Evolutionary conservation across 2,797 vertebrate genomes (phyloP).

Genomic region (Orestias chungarensis): DNA sequence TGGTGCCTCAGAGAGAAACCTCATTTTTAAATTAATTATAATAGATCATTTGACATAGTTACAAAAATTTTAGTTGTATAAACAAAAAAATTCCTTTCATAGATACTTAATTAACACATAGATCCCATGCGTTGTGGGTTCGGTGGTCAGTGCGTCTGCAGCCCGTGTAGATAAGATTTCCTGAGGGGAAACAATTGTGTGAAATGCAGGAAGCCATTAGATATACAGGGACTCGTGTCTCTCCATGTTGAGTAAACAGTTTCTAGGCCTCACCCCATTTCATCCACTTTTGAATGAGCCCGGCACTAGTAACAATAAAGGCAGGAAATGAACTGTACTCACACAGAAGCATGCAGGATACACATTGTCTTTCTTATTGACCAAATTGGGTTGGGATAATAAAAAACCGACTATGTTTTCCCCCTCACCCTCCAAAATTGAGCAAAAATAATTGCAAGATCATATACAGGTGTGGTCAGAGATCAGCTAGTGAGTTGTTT

Average conservation of each 20-base stretch:
- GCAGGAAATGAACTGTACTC: constrained; percentile 75
- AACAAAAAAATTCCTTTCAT: constrained; percentile 27
- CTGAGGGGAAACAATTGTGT: constrained; percentile 91
- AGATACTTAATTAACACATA: constrained; percentile 55
- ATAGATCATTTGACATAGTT: neutral
- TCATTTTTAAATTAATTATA: constrained; percentile 1
- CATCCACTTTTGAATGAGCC: constrained; percentile 63
- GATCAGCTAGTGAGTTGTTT: constrained; percentile 47
- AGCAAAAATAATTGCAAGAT: constrained; percentile 54
- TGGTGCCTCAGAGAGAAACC: neutral
- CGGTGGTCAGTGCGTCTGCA: constrained; percentile 74
- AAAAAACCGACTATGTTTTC: constrained; percentile 38
- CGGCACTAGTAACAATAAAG: constrained; percentile 73
- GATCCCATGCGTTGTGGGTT: constrained; percentile 50
- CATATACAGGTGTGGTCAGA: constrained; percentile 26
- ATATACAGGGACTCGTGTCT: constrained; percentile 78
- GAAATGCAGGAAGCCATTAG: constrained; percentile 93
- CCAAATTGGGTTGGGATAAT: constrained; percentile 56
- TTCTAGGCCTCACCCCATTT: constrained; percentile 53
- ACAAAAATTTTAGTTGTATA: constrained; percentile 1
- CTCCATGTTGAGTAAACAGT: constrained; percentile 77
- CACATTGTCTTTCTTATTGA: constrained; percentile 69
- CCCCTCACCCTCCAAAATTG: constrained; percentile 1
- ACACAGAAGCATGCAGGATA: constrained; percentile 54
- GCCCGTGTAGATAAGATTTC: constrained; percentile 83